A percentile compares a stretch with the other conserved stretches of the same genome.
Conservation (phyloP, 2,797 vertebrate species). For the Neosilurus mollespiculum region DNA sequence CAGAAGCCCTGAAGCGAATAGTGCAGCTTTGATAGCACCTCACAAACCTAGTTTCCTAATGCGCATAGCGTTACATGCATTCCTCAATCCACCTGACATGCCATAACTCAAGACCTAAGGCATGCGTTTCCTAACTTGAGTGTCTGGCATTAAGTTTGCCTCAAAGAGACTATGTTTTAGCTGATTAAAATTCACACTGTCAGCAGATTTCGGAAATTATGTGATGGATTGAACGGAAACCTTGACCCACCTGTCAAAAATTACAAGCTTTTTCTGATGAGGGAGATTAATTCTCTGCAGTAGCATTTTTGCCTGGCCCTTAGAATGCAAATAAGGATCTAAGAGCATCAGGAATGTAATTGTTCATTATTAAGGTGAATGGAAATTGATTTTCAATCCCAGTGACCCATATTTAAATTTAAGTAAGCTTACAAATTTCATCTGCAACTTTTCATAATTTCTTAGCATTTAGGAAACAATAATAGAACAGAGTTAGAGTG, state of each 20-base stretch:
- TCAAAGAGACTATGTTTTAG: conserved; percentile 72
- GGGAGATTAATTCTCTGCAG: conserved; percentile 80
- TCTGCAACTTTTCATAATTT: conserved; percentile 40
- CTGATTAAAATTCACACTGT: conserved; percentile 77
- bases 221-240: conserved; percentile 80
- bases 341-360: conserved; percentile 72
- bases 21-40: conserved; percentile 49
- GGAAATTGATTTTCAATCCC: conserved; percentile 80
- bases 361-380: conserved; percentile 79
- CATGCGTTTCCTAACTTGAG: conserved; percentile 66
- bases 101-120: conserved; percentile 59
- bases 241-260: conserved; percentile 81
- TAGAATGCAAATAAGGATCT: conserved; percentile 78
- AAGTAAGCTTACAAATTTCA: conserved; percentile 47
- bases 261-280: conserved; percentile 77
- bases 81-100: conserved; percentile 52
- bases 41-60: conserved; percentile 34
- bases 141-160: conserved; percentile 65
- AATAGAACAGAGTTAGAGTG: conserved; percentile 35
- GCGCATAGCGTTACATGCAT: conserved; percentile 48
- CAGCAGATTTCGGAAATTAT: conserved; percentile 79
- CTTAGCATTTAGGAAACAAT: conserved; percentile 37
- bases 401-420: conserved; percentile 55
- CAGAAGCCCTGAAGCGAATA: conserved; percentile 40
- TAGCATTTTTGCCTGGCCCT: conserved; percentile 69